These are phyloP conservation scores for Sebastes steindachneri DNA, from an alignment of 2,797 vertebrate genomes.

Conservation along the genomic window DNA sequence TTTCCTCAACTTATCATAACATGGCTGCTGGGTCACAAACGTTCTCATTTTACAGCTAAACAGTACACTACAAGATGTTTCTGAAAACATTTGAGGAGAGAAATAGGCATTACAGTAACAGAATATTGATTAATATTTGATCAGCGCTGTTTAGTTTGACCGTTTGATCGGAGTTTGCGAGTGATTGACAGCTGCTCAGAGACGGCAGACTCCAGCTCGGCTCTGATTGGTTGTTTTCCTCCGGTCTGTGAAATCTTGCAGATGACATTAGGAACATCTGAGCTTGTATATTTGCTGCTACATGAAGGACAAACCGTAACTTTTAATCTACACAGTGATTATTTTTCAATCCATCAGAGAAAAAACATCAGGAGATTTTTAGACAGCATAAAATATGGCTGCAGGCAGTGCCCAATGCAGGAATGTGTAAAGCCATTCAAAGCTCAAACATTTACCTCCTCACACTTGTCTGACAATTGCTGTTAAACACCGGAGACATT, in stretches of 20 bases:
- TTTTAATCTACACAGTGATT: neutral
- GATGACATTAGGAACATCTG: no score
- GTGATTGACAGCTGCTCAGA: no score
- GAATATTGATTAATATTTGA: no score
- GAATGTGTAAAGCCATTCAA: conserved; percentile 28
- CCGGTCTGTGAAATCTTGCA: no score
- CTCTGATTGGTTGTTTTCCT: no score
- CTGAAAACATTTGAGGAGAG: no score
- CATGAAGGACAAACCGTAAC: neutral
- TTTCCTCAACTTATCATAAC: no score
- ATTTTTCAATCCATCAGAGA: neutral
- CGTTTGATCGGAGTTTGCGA: fast-evolving
- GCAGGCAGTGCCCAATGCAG: neutral
- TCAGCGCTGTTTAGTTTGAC: no score
- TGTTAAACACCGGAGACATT: conserved; percentile 67
- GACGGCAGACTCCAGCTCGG: fast-evolving
- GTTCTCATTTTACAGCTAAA: no score
- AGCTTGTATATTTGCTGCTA: neutral
- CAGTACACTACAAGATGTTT: no score
- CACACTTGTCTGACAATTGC: conserved; percentile 55
- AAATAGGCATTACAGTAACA: no score
- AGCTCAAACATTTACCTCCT: conserved; percentile 49
- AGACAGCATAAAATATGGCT: neutral
- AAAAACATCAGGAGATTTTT: neutral
- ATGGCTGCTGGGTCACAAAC: no score